phyloP scores from a whole-genome alignment of 2,797 vertebrate species.

The Danio aesculapii region DNA sequence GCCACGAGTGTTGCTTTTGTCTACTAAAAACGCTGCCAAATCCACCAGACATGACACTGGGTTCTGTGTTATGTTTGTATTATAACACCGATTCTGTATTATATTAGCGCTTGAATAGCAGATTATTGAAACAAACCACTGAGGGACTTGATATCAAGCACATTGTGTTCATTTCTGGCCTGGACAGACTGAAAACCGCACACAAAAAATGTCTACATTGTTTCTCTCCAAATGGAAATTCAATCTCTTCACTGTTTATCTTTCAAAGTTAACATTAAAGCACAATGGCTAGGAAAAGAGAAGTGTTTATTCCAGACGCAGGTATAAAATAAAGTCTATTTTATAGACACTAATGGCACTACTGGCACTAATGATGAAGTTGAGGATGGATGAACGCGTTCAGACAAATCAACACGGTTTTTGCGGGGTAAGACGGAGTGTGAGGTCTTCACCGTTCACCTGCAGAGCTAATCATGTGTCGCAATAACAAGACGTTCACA shows the following conservation, averaged over 20 bases:
- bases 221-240: background rate
- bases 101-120: background rate
- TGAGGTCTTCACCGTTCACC: slow-evolving; percentile 38
- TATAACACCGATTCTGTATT: background rate
- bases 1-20: slow-evolving; percentile 27
- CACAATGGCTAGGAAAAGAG: background rate
- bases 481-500: slow-evolving; percentile 25
- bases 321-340: background rate
- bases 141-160: slow-evolving; percentile 4
- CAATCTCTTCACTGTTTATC: slow-evolving; percentile 8
- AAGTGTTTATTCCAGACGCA: slow-evolving; percentile 5
- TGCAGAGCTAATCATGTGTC: slow-evolving; percentile 38
- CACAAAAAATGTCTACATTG: too few species aligned
- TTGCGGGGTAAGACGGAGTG: background rate
- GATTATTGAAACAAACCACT: slow-evolving; percentile 1
- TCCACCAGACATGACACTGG: background rate
- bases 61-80: slow-evolving; percentile 3
- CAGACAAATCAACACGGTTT: slow-evolving; percentile 16
- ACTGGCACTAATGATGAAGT: slow-evolving; percentile 21
- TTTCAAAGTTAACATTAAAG: slow-evolving; percentile 13
- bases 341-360: background rate
- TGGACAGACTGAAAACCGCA: background rate
- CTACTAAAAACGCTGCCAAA: slow-evolving; percentile 14
- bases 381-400: background rate
- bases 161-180: background rate